Percentiles rank a stretch among this genome's conserved stretches.
Conservation (phyloP, 2,113 vertebrate genomes). For the Melanocharis versteri region DNA sequence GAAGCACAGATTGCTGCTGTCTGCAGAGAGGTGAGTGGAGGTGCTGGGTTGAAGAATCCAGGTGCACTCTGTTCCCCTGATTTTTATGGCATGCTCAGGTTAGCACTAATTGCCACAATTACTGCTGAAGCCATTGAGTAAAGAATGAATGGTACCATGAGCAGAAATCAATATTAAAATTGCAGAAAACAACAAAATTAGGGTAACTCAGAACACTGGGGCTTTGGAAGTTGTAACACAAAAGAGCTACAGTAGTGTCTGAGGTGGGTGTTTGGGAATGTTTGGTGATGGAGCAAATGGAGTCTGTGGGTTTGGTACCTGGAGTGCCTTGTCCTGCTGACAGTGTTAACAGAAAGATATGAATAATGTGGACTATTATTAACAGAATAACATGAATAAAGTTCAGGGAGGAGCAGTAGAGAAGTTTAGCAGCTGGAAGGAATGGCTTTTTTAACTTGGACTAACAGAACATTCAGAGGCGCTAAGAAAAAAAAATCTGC, state of each 20-base stretch:
- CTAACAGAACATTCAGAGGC: background rate
- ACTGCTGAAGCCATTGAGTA: background rate
- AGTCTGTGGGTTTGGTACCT: background rate
- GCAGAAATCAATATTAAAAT: background rate
- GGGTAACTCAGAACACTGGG: background rate
- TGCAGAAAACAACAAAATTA: background rate
- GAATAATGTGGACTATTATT: background rate
- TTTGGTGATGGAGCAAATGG: background rate
- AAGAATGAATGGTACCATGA: background rate
- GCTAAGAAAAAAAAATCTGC: background rate
- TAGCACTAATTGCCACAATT: background rate
- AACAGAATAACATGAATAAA: background rate
- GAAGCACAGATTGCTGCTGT: conserved; percentile 98
- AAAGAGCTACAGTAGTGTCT: background rate
- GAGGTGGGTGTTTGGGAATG: background rate
- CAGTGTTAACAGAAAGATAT: background rate
- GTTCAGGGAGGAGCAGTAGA: background rate
- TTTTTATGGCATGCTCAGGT: background rate
- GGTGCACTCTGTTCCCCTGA: fast-evolving
- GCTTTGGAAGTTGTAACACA: background rate
- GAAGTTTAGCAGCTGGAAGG: background rate
- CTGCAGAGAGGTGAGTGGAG: conserved; percentile 86
- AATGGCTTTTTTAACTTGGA: background rate
- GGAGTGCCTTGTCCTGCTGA: background rate
- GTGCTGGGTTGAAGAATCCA: background rate